Evolutionary conservation across 2,888 invertebrate species (phyloP), one percentile per base, ranked within the genome.

Genomic region (Pandemis cinnamomeana): DNA sequence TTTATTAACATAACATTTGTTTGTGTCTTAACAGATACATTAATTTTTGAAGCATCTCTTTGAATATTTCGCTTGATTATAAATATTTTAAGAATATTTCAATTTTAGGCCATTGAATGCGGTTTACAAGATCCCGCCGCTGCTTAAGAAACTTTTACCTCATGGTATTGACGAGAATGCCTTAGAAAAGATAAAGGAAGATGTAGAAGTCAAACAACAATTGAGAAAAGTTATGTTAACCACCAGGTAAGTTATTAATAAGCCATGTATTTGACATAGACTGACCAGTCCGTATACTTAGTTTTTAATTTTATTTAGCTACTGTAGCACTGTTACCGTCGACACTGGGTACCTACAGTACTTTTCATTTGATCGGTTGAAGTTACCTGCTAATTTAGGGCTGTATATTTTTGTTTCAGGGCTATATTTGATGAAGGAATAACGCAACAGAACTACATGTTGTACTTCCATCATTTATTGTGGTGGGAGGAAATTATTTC

Each of bases 401-500:
- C 13, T 51, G n/a, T n/a, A n/a, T 51, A n/a, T 51, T 36, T 62
- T 44, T 42, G 15, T 61, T 78, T 55, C 83, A 92, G 92, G 71
- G 70, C 76, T 0, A 81, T 88, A 71, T 82, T 94, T 58, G 83
- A 88, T 0, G 87, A 86, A 67, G 87, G 94, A 80, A 84, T 89
- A 0, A 91, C 94, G 3, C 78, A 78, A 70, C 78, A 86, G 0
- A 95, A 94, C 80, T 96, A 96, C 78, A 83, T 86, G 75, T 80
- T 87, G 13, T 95, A 91, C 78, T 96, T 96, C 81, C 94, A 95
- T 75, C 87, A 94, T 64, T 81, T 96, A 61, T 86, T 96, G 0
- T 95, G 96, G 95, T 89, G 96, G 84, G 96, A 96, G 80, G 96
- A 96, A 86, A 89, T 95, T 15, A 93, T 94, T 69, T 79, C 80